A percentile compares a stretch with the other conserved stretches of the same genome.
Evolutionary conservation across 2,113 vertebrate genomes (phyloP).

Genomic region (Tetrao urogallus): DNA sequence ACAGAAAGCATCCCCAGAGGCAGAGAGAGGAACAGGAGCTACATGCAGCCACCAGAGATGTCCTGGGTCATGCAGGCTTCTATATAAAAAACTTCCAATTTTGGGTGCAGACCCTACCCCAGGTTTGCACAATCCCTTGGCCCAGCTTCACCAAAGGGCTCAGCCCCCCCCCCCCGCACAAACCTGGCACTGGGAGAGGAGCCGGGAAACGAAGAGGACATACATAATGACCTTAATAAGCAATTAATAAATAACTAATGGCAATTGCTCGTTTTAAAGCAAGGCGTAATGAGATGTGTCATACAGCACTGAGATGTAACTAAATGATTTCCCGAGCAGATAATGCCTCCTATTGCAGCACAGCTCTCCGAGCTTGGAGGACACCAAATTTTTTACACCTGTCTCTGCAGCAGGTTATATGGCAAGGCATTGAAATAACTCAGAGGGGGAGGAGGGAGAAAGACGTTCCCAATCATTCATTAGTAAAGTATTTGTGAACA

Average conservation of each 20-base stretch:
- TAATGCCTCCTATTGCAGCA: constrained; percentile 15
- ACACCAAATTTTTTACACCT: constrained; percentile 45
- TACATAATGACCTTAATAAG: constrained; percentile 58
- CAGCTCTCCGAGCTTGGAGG: constrained; percentile 55
- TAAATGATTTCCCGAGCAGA: constrained; percentile 54
- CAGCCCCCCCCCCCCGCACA: background rate
- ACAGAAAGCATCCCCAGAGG: background rate
- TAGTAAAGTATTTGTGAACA: constrained; percentile 69
- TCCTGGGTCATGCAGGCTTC: accelerated
- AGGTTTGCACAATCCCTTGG: accelerated
- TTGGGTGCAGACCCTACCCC: accelerated
- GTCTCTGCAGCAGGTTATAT: constrained; percentile 53
- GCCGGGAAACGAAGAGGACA: constrained; percentile 39
- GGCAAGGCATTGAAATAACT: constrained; percentile 44
- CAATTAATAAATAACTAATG: constrained; percentile 75
- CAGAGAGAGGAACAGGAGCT: too few species aligned
- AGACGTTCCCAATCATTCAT: constrained; percentile 69
- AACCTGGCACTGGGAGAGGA: background rate
- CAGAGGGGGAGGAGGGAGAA: constrained; percentile 42
- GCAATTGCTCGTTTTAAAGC: constrained; percentile 59
- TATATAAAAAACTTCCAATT: background rate
- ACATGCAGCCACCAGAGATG: too few species aligned
- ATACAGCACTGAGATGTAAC: constrained; percentile 31
- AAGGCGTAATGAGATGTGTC: constrained; percentile 71
- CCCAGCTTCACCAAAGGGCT: background rate